Conservation (phyloP, 2,113 vertebrate species). For the Cyprinodon tularosa region DNA sequence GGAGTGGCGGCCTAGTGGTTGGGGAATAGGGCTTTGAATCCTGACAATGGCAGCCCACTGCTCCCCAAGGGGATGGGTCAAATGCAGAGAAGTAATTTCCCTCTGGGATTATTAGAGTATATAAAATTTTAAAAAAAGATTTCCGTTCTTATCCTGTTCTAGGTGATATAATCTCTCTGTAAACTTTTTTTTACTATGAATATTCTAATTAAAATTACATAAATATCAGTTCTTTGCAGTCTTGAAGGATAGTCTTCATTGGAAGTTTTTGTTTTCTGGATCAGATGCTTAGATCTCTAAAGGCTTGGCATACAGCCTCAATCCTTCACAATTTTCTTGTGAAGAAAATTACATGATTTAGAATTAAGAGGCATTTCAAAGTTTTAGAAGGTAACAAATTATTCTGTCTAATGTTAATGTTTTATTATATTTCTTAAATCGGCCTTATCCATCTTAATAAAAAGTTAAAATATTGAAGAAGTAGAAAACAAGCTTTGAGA, state of each 20-base stretch:
- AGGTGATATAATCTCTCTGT: background rate
- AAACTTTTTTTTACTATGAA: background rate
- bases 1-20: too few species aligned
- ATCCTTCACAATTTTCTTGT: too few species aligned
- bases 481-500: background rate
- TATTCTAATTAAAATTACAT: background rate
- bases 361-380: background rate
- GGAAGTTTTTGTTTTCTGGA: background rate
- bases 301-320: background rate
- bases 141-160: background rate
- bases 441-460: background rate
- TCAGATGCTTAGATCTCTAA: background rate
- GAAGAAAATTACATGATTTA: too few species aligned
- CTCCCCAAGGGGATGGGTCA: too few species aligned
- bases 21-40: too few species aligned
- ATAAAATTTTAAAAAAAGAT: too few species aligned
- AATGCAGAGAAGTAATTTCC: too few species aligned
- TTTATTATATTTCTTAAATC: background rate
- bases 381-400: background rate
- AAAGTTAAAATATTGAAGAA: background rate
- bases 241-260: background rate
- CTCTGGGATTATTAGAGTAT: too few species aligned
- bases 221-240: background rate
- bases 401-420: background rate
- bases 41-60: too few species aligned